Conservation (phyloP, 2,888 invertebrate species). For the Tiliacea aurago region DNA sequence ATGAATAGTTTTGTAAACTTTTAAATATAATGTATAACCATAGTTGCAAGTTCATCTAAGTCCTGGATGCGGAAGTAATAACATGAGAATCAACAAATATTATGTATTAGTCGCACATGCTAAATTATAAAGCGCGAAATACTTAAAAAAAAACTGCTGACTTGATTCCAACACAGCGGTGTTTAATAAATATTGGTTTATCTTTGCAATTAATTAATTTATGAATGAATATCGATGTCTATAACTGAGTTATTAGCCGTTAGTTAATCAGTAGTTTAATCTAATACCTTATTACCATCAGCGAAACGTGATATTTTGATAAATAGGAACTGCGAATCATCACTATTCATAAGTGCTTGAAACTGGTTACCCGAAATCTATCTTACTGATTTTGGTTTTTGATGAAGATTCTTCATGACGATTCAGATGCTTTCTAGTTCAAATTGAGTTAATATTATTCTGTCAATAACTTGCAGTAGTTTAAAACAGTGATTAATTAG, state of each 20-base stretch:
- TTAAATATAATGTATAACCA: not conserved
- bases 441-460: not conserved
- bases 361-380: slow-evolving; percentile 9
- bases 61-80: not conserved
- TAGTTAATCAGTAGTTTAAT: slow-evolving; percentile 2
- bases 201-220: not conserved
- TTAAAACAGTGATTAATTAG: not conserved
- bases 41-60: not conserved
- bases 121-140: not conserved
- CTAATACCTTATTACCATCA: slow-evolving; percentile 3
- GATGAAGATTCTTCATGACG: not conserved
- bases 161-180: not conserved
- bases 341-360: not conserved
- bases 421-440: not conserved
- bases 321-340: not conserved
- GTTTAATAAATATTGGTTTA: slow-evolving; percentile 6
- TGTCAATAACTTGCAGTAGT: too few species aligned
- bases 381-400: not conserved
- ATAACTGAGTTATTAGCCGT: not conserved
- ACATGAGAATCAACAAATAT: not conserved
- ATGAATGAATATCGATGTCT: not conserved
- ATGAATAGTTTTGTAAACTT: not conserved
- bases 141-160: not conserved
- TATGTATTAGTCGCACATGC: not conserved
- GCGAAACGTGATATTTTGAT: slow-evolving; percentile 14